Evolutionary conservation across 2,888 invertebrate genomes (phyloP).

Genomic region (Embidobia sp.): DNA sequence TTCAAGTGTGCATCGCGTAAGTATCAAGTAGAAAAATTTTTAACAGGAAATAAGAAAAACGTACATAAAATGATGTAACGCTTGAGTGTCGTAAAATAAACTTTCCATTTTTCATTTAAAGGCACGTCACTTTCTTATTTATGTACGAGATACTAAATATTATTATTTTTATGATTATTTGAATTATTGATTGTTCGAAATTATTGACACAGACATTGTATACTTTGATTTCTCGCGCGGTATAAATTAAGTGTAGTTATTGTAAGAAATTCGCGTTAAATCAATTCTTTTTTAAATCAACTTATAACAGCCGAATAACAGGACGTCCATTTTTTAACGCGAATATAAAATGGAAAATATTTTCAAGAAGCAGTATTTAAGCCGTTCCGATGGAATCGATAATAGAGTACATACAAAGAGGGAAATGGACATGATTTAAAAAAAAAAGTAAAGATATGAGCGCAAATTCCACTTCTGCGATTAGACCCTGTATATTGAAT

Average conservation of each 20-base stretch:
- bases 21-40: not conserved
- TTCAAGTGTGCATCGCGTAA: no score
- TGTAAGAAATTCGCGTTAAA: no score
- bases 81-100: no score
- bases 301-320: no score
- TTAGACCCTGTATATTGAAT: slow-evolving; percentile 25
- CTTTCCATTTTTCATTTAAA: no score
- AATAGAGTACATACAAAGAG: slow-evolving; percentile 34
- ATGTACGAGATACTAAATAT: no score
- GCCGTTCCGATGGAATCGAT: slow-evolving; percentile 24
- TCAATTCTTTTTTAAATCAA: not conserved
- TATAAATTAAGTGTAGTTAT: no score
- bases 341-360: slow-evolving; percentile 34
- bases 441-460: slow-evolving; percentile 14
- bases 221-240: no score
- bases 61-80: slow-evolving; percentile 21
- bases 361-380: slow-evolving; percentile 24
- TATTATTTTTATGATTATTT: no score
- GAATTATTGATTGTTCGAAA: no score
- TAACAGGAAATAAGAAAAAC: slow-evolving; percentile 16
- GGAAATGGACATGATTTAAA: slow-evolving; percentile 25
- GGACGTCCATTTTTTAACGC: slow-evolving; percentile 3
- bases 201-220: no score
- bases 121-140: no score
- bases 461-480: slow-evolving; percentile 25